Evolutionary conservation across 1,140 invertebrate genomes (phyloP), one percentile per base, ranked within the genome.

Genomic region (Drosophila kohkoa): DNA sequence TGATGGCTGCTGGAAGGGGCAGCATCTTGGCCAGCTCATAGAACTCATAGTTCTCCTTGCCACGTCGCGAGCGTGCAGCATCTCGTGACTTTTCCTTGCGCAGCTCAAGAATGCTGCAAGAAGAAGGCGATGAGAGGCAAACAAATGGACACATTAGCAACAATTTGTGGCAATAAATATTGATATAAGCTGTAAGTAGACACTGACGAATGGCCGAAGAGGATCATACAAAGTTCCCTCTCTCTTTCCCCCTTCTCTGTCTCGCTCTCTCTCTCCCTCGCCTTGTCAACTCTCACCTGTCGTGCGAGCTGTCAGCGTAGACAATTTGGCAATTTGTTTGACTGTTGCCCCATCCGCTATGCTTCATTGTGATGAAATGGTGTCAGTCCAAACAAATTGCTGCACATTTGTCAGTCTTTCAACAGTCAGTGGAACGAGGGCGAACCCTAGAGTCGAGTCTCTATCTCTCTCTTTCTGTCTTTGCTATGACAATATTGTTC

Each of bases 31-130:
- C 98, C 93, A 99, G 94, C 94, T 99, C 98, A 94, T 99, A 99
- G 94, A 99, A 99, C 93, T 99, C 98, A 92, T 97, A 99, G 94
- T 99, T 99, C 93, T 99, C 99, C 91, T 99, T 99, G 25, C 98
- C 98, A 41, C 98, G 95, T 38, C 99, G 93, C 5, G 97, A 98
- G 54, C 98, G 94, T 1, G 99, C 99, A 38, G 98, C 98, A 93
- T 99, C 98, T 83, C 98, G 94, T 49, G 97, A 98, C 93, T 99
- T 99, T 93, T 99, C 98, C 93, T 99, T 99, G 71, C 98, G 94
- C 69, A 99, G 94, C 93, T 99, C 98, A 90, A 99, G 94, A 90
- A 99, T 99, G 93, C 98, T 99, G 96, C 93, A 95, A 95, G 3
- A 5, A 43, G 15, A 55, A 30, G 6, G 6, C 3, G 20, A 25